Conservation (phyloP, 2,888 invertebrate species). For the Leistus spinibarbis region DNA sequence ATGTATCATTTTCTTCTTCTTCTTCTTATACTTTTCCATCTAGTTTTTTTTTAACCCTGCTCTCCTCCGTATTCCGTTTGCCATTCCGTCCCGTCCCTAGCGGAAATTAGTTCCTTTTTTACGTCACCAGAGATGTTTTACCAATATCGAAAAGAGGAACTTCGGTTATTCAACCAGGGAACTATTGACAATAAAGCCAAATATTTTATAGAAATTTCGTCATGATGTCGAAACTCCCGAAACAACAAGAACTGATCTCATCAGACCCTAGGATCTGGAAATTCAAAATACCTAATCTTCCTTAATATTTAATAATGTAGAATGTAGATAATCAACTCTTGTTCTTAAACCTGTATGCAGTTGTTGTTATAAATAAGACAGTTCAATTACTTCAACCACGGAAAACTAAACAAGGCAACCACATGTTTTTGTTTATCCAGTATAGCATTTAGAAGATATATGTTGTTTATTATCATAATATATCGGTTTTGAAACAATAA, state of each 20-base stretch:
- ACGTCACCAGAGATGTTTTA: conserved; percentile 51
- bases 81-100: conserved; percentile 47
- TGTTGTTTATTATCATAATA: not conserved
- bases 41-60: conserved; percentile 16
- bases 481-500: not conserved
- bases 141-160: conserved; percentile 51
- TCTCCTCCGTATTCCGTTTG: not conserved
- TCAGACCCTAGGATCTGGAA: no score
- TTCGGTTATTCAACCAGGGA: conserved; percentile 49
- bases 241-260: not conserved
- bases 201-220: conserved; percentile 15
- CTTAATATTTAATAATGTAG: no score
- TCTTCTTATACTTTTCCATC: conserved; percentile 11
- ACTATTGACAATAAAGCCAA: conserved; percentile 31
- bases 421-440: not conserved
- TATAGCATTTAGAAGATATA: not conserved
- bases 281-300: no score
- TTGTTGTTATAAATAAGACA: not conserved
- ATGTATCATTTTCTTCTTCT: not conserved
- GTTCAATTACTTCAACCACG: not conserved
- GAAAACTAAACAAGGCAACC: not conserved
- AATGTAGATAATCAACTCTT: no score
- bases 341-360: no score
- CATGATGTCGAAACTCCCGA: not conserved
- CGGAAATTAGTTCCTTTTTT: conserved; percentile 57